Evolutionary conservation across 2,797 vertebrate species (phyloP).

Genomic region (Crocodylus rhombifer): DNA sequence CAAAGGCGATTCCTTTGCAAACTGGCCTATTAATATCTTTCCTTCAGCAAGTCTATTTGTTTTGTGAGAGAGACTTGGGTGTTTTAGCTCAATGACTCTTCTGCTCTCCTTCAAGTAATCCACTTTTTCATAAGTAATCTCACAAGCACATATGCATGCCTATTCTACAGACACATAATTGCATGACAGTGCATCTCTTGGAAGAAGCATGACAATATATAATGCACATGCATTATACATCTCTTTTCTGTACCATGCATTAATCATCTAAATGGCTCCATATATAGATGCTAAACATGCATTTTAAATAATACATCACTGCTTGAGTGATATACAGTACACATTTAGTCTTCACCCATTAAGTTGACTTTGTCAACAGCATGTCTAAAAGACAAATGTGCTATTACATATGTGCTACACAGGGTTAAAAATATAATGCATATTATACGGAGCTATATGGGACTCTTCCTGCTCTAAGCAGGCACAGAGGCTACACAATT

Average conservation of each 20-base stretch:
- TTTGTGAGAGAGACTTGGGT: accelerated
- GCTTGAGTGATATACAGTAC: neutral
- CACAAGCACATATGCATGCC: neutral
- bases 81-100: neutral
- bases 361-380: neutral
- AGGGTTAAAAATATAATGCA: neutral
- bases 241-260: neutral
- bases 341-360: neutral
- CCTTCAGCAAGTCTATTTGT: neutral
- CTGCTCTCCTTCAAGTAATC: neutral
- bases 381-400: slow-evolving; percentile 9
- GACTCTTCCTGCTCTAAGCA: neutral
- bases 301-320: neutral
- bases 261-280: neutral
- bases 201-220: neutral
- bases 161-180: neutral
- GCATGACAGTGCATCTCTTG: neutral
- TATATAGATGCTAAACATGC: neutral
- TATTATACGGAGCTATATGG: neutral
- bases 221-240: neutral
- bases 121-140: neutral
- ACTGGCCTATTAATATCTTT: neutral
- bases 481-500: slow-evolving; percentile 22
- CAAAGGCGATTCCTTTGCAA: neutral
- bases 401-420: neutral